Percentiles rank a stretch among this genome's conserved stretches.
Conservation (phyloP, 2,888 invertebrate genomes). For the Agonopterix arenella region DNA sequence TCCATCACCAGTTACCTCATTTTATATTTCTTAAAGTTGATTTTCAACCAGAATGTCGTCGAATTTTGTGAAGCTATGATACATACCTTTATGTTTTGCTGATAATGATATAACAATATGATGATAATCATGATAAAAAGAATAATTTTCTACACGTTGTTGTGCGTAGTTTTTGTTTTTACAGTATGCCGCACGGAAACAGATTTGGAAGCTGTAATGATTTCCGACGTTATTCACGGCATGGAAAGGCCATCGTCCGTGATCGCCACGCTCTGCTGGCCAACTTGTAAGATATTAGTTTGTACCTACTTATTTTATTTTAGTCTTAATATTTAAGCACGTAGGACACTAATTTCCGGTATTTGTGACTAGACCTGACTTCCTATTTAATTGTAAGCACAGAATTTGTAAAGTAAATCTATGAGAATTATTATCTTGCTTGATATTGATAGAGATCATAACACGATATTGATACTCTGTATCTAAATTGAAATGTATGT, state of each 20-base stretch:
- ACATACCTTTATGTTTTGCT: not conserved
- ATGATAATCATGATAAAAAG: not conserved
- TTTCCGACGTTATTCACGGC: constrained; percentile 40
- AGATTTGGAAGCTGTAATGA: constrained; percentile 25
- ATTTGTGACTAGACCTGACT: no score
- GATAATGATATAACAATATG: not conserved
- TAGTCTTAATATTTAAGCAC: not conserved
- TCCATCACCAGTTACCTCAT: not conserved
- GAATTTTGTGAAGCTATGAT: not conserved
- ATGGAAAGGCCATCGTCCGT: constrained; percentile 38
- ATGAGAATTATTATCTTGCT: no score
- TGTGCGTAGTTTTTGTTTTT: not conserved
- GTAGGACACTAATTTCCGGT: no score
- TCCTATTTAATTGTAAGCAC: no score
- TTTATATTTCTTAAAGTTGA: not conserved
- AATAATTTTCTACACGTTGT: not conserved
- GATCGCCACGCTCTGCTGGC: constrained; percentile 45
- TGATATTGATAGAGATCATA: no score
- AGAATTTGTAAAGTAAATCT: no score
- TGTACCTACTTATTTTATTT: not conserved
- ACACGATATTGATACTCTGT: no score
- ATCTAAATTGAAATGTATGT: no score
- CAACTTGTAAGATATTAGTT: constrained; percentile 32
- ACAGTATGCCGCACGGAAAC: constrained; percentile 16
- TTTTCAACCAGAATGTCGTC: not conserved